These are phyloP conservation scores for Punctoribates punctum DNA, from an alignment of 2,888 invertebrate species.

Conservation along the genomic window DNA sequence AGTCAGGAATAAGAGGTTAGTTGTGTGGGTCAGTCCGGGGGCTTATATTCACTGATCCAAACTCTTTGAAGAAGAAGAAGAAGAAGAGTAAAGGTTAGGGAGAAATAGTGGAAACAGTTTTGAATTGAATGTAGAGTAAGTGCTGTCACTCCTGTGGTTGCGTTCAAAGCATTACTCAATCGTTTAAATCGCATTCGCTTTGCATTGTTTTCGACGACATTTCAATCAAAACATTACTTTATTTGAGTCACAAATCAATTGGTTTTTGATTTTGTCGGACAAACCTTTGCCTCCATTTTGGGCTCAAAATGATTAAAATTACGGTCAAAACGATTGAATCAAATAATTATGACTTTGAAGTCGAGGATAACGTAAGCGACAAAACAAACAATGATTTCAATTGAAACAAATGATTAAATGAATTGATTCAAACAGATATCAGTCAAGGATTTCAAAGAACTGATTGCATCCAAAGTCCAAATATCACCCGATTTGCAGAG, in stretches of 20 bases:
- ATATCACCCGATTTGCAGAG: conserved; percentile 78
- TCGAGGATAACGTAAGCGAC: conserved; percentile 76
- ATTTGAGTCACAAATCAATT: neutral
- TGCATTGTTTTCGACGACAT: no score
- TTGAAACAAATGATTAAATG: conserved; percentile 48
- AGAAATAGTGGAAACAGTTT: no score
- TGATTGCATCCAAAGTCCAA: conserved; percentile 70
- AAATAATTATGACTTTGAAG: conserved; percentile 55
- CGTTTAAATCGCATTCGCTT: no score
- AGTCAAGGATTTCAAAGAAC: conserved; percentile 73
- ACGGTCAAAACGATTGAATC: conserved; percentile 87
- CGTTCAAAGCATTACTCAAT: no score
- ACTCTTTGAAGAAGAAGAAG: no score
- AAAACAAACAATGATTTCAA: neutral
- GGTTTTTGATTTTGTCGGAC: neutral
- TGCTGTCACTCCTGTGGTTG: no score
- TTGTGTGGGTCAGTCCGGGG: no score
- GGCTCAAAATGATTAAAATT: conserved; percentile 61
- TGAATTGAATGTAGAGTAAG: no score
- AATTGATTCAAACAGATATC: conserved; percentile 62
- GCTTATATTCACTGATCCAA: no score
- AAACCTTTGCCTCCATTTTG: neutral
- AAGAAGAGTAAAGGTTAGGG: no score
- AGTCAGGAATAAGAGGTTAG: no score
- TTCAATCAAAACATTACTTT: neutral